Evolutionary conservation across 2,797 vertebrate species (phyloP).

Genomic region (Ceyx erithaca): DNA sequence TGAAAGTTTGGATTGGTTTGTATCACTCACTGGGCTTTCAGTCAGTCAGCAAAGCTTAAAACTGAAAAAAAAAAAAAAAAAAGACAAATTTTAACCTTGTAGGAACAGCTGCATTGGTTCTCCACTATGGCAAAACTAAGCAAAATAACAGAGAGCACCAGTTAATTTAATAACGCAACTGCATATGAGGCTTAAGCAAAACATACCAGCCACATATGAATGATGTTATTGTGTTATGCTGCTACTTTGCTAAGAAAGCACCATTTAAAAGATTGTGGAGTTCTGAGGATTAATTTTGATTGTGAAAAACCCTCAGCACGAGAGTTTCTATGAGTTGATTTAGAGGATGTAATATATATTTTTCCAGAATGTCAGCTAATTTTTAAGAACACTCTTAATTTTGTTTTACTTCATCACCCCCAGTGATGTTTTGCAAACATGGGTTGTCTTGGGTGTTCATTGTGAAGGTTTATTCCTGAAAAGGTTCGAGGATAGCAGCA

Average conservation of each 20-base stretch:
- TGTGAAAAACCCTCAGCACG: background rate
- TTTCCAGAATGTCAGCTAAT: background rate
- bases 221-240: slow-evolving; percentile 33
- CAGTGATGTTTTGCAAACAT: background rate
- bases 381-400: background rate
- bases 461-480: background rate
- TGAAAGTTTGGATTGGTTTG: background rate
- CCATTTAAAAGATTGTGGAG: background rate
- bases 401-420: background rate
- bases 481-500: background rate
- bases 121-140: slow-evolving; percentile 2
- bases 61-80: background rate
- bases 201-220: background rate
- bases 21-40: background rate
- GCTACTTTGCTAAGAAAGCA: background rate
- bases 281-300: background rate
- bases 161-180: slow-evolving; percentile 60
- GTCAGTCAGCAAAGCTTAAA: slow-evolving; percentile 2
- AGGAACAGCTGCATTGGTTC: slow-evolving; percentile 49
- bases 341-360: background rate
- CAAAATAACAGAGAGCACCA: slow-evolving; percentile 36
- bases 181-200: background rate
- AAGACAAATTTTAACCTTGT: background rate
- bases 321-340: slow-evolving; percentile 2
- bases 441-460: background rate